These are phyloP conservation scores for Rhopilema esculentum DNA, from an alignment of 30 jellyfish, hydroid and myxozoan genomes.

Conservation along the genomic window DNA sequence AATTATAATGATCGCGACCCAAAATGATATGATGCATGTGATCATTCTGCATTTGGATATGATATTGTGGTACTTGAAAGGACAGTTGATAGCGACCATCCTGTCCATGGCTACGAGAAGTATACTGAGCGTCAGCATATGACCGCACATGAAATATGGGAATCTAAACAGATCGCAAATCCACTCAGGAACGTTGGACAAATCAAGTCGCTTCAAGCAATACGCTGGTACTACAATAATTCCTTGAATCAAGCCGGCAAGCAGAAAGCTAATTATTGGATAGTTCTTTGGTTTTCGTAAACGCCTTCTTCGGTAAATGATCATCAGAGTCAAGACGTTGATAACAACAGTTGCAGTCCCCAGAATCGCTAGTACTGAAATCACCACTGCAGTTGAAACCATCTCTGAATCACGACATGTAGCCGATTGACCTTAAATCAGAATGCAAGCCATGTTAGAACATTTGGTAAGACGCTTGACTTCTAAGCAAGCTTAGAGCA, in stretches of 20 bases:
- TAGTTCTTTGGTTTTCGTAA: conserved; percentile 35
- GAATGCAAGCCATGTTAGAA: neutral
- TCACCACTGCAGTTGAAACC: neutral
- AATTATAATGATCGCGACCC: conserved; percentile 28
- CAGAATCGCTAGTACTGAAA: conserved; percentile 6
- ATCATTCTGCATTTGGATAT: conserved; percentile 14
- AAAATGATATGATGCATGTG: neutral
- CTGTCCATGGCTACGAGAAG: conserved; percentile 51
- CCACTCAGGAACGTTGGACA: conserved; percentile 44
- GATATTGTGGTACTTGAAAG: conserved; percentile 18
- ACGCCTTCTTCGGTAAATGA: conserved; percentile 29
- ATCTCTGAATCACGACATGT: neutral
- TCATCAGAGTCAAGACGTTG: conserved; percentile 18
- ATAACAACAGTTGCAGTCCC: conserved; percentile 37
- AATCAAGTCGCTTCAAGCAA: conserved; percentile 21
- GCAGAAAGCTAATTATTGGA: conserved; percentile 52
- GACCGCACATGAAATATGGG: conserved; percentile 68
- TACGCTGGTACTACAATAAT: conserved; percentile 51
- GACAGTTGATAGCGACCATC: conserved; percentile 22
- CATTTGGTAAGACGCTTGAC: neutral
- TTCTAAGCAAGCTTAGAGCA: neutral
- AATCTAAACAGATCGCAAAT: conserved; percentile 58
- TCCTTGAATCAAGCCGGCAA: conserved; percentile 62
- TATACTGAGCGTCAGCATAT: conserved; percentile 45
- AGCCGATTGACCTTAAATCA: neutral